A percentile compares a stretch with the other conserved stretches of the same genome.
These are phyloP conservation scores for Nasonovia ribisnigri DNA, from an alignment of 2,888 invertebrate species.

Conservation along the genomic window DNA sequence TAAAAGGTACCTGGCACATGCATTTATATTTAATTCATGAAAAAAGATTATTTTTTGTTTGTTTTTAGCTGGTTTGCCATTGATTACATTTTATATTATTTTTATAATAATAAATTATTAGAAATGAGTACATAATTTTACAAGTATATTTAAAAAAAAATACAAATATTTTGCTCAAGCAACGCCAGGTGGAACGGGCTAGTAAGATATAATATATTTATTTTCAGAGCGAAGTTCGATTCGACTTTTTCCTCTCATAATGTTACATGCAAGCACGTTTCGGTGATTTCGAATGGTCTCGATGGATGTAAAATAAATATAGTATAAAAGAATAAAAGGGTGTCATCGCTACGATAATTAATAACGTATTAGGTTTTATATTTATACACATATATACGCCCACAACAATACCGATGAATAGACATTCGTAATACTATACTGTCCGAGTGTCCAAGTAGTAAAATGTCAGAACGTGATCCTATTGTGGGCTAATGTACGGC, in stretches of 20 bases:
- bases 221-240: not conserved
- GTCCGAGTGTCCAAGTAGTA: not conserved
- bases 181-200: too few relatives aligned
- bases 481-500: slow-evolving; percentile 17
- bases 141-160: too few relatives aligned
- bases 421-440: not conserved
- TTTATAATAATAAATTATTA: too few relatives aligned
- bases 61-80: too few relatives aligned
- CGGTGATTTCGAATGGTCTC: not conserved
- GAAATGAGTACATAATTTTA: too few relatives aligned
- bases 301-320: not conserved
- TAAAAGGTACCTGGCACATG: too few relatives aligned
- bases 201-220: not conserved
- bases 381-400: not conserved
- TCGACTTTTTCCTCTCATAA: not conserved
- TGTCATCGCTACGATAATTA: not conserved
- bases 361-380: not conserved
- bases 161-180: too few relatives aligned
- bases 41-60: too few relatives aligned
- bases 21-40: too few relatives aligned
- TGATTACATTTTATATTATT: too few relatives aligned
- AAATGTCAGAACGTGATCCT: slow-evolving; percentile 39
- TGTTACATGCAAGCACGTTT: not conserved
- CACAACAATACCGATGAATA: not conserved
- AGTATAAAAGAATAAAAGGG: not conserved